Percentiles rank a stretch among this genome's conserved stretches.
Conservation (phyloP, 2,888 invertebrate species). For the Cheilosia urbana region DNA sequence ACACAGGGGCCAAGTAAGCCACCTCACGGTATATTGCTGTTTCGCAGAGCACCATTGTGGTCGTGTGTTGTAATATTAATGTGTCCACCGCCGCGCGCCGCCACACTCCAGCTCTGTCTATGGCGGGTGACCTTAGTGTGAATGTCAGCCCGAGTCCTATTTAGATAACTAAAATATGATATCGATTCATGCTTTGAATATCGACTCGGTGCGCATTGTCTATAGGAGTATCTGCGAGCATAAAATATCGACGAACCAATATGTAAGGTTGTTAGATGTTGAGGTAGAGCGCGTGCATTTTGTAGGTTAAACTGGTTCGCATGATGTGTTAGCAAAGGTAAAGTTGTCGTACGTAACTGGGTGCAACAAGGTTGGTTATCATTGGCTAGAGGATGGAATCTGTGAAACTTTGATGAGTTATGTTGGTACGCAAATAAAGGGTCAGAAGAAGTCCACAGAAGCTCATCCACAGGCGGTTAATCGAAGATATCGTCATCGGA, state of each 20-base stretch:
- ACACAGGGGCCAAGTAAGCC: constrained; percentile 60
- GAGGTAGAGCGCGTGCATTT: neutral
- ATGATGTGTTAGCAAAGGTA: neutral
- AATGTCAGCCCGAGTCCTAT: constrained; percentile 72
- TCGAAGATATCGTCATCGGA: too few species aligned
- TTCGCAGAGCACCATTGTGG: constrained; percentile 29
- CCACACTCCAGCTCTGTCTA: neutral
- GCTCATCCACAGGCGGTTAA: too few species aligned
- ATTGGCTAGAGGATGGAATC: neutral
- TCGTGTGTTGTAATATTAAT: constrained; percentile 60
- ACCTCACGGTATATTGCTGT: constrained; percentile 65
- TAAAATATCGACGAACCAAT: constrained; percentile 27
- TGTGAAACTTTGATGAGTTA: neutral
- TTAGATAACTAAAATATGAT: constrained; percentile 73
- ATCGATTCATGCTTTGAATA: constrained; percentile 71
- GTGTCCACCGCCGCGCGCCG: constrained; percentile 28
- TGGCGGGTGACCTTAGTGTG: constrained; percentile 70
- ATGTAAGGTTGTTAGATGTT: constrained; percentile 6
- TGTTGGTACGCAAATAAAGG: neutral
- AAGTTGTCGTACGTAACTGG: neutral
- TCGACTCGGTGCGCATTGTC: constrained; percentile 45
- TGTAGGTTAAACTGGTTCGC: constrained; percentile 40
- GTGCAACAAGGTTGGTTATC: neutral
- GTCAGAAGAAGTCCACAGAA: neutral
- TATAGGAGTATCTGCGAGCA: constrained; percentile 30